Conservation (phyloP, 2,797 vertebrate species). For the Labeo calbasu region DNA sequence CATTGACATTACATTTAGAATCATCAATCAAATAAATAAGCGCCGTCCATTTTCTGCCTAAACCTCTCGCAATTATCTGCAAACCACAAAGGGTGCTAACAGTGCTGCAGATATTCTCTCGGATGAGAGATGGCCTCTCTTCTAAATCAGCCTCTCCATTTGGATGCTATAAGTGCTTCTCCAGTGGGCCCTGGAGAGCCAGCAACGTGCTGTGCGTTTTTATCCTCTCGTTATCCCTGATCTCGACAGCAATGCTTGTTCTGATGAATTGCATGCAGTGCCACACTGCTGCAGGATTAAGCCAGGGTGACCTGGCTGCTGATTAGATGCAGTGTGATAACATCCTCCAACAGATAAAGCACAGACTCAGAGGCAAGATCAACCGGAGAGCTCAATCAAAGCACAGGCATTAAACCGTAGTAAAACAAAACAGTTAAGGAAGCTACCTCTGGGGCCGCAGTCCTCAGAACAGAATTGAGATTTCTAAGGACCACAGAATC, state of each 20-base stretch:
- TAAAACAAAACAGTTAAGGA: constrained; percentile 16
- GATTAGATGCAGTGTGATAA: constrained; percentile 64
- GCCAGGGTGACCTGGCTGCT: constrained; percentile 55
- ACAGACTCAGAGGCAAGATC: constrained; percentile 22
- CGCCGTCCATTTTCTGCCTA: constrained; percentile 1
- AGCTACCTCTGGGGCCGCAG: background rate
- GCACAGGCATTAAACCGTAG: constrained; percentile 11
- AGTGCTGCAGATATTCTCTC: constrained; percentile 40
- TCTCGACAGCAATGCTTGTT: constrained; percentile 59
- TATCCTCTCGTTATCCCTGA: constrained; percentile 61
- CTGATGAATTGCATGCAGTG: constrained; percentile 55
- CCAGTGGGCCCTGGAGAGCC: constrained; percentile 49
- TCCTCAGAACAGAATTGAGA: background rate
- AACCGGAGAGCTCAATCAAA: constrained; percentile 43
- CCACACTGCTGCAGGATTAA: constrained; percentile 53
- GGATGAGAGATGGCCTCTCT: constrained; percentile 44
- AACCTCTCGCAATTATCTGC: constrained; percentile 37
- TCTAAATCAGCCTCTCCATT: constrained; percentile 50
- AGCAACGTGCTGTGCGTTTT: constrained; percentile 46
- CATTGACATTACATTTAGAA: background rate
- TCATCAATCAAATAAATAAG: constrained; percentile 1
- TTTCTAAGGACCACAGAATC: background rate
- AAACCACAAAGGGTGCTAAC: constrained; percentile 44
- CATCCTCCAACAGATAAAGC: constrained; percentile 54
- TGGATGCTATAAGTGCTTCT: constrained; percentile 51